A percentile compares a stretch with the other conserved stretches of the same genome.
These are phyloP conservation scores for Hydrotaea diabolus DNA, from an alignment of 2,888 invertebrate genomes.

Conservation along the genomic window DNA sequence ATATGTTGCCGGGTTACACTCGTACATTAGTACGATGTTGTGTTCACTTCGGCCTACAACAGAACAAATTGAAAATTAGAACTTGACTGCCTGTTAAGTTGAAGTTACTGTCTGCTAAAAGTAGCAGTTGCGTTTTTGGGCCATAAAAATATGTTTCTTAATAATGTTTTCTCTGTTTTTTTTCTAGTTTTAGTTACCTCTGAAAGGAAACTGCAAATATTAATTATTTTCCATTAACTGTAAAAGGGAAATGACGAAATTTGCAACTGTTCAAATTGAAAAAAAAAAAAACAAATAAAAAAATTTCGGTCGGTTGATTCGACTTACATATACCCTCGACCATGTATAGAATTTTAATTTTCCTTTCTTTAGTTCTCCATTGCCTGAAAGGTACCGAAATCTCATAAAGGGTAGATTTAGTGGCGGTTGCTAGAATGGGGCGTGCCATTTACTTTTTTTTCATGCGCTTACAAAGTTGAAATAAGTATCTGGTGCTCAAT, in stretches of 20 bases:
- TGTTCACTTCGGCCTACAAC: not conserved
- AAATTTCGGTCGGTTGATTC: too few species aligned
- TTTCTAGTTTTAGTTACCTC: not conserved
- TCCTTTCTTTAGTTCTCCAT: too few species aligned
- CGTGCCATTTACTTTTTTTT: too few species aligned
- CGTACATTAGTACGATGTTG: not conserved
- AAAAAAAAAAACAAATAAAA: not conserved
- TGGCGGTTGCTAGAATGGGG: too few species aligned
- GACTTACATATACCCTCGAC: too few species aligned
- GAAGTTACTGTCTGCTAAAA: slow-evolving; percentile 3
- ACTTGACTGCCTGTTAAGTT: not conserved
- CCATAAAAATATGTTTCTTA: slow-evolving; percentile 7
- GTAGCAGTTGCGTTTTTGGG: slow-evolving; percentile 15
- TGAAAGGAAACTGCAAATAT: slow-evolving; percentile 18
- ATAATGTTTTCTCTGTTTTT: not conserved
- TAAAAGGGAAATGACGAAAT: not conserved
- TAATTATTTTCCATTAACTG: slow-evolving; percentile 12
- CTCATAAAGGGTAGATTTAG: too few species aligned
- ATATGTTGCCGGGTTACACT: slow-evolving; percentile 1
- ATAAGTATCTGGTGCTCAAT: too few species aligned
- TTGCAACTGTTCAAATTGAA: not conserved
- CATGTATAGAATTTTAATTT: too few species aligned
- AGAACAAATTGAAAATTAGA: slow-evolving; percentile 33
- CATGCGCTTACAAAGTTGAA: too few species aligned
- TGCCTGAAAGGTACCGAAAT: too few species aligned